phyloP scores from a whole-genome alignment of 1,140 invertebrate genomes.

The Drosophila carrolli region DNA sequence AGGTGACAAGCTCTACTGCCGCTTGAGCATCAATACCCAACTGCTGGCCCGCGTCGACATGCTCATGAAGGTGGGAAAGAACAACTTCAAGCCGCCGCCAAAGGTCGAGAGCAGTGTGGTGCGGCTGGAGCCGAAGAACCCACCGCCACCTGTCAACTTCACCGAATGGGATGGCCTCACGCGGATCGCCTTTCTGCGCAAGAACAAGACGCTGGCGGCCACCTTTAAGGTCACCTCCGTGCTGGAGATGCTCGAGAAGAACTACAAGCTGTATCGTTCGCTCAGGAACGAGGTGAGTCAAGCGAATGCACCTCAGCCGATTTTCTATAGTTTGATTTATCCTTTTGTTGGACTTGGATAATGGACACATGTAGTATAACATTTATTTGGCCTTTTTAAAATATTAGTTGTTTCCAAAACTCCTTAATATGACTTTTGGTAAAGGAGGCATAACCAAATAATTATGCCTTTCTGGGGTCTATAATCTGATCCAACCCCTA shows the following conservation, averaged over 20 bases:
- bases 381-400: too few relatives aligned
- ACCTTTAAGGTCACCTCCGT: conserved; percentile 94
- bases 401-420: too few relatives aligned
- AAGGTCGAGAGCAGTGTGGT: conserved; percentile 99
- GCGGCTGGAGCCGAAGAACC: conserved; percentile 97
- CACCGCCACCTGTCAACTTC: conserved; percentile 98
- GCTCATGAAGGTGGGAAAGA: conserved; percentile 98
- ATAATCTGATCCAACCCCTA: too few relatives aligned
- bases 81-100: conserved; percentile 99
- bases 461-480: too few relatives aligned
- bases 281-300: conserved; percentile 92
- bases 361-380: too few relatives aligned
- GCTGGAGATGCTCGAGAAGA: conserved; percentile 94
- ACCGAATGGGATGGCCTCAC: conserved; percentile 99
- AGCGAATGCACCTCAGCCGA: neutral
- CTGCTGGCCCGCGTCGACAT: conserved; percentile 97
- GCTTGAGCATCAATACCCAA: conserved; percentile 98
- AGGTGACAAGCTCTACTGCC: conserved; percentile 98
- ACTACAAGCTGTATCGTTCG: conserved; percentile 95
- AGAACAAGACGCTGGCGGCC: conserved; percentile 96
- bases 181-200: conserved; percentile 96
- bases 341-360: too few relatives aligned
- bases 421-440: too few relatives aligned
- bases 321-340: too few relatives aligned
- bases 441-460: too few relatives aligned